Conservation (phyloP, 2,113 vertebrate genomes). For the Barnardius zonarius region DNA sequence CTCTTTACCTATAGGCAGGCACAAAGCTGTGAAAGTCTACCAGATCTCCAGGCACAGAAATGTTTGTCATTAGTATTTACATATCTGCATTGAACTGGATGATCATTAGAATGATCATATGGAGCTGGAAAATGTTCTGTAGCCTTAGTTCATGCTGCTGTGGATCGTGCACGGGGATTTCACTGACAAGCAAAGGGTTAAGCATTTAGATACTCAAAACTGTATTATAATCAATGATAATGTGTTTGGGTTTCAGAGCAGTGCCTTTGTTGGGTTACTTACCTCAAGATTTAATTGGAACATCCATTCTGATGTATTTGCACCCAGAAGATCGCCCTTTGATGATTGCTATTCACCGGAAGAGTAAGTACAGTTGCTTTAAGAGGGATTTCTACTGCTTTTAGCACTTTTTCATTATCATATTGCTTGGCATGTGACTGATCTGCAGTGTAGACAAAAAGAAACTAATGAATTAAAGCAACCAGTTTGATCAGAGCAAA, state of each 20-base stretch:
- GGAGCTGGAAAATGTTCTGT: background rate
- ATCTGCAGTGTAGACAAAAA: background rate
- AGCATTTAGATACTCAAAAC: background rate
- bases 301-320: conserved; percentile 80
- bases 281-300: conserved; percentile 89
- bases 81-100: background rate
- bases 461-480: background rate
- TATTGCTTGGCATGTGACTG: background rate
- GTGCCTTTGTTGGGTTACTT: conserved; percentile 91
- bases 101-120: background rate
- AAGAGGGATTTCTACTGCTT: background rate
- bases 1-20: background rate
- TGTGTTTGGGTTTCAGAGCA: conserved; percentile 73
- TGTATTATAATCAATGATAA: background rate
- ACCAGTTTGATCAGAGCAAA: background rate
- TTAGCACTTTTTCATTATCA: background rate
- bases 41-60: background rate
- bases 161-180: background rate
- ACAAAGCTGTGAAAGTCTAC: background rate
- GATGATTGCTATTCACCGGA: conserved; percentile 84
- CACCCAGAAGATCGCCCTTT: conserved; percentile 85
- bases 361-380: conserved; percentile 71
- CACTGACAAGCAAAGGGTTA: background rate
- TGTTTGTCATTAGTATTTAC: background rate
- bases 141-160: background rate